These are phyloP conservation scores for Festucalex cinctus DNA, from an alignment of 2,113 vertebrate species.

Conservation along the genomic window DNA sequence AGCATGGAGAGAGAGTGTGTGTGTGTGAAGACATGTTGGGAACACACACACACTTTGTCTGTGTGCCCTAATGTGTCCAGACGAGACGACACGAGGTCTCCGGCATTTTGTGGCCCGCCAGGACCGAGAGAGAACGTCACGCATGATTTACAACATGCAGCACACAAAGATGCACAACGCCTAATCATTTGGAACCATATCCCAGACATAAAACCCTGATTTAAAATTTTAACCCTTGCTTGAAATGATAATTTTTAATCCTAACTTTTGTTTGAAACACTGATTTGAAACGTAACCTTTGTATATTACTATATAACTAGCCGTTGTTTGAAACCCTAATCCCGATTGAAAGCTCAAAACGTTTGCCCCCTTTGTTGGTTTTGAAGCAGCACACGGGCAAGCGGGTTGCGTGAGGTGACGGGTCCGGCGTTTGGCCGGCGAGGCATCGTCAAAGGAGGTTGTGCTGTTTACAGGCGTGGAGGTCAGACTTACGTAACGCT, in stretches of 20 bases:
- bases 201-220: not conserved
- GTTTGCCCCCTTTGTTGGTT: not conserved
- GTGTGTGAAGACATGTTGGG: constrained; percentile 14
- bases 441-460: constrained; percentile 2
- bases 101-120: constrained; percentile 34
- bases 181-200: no score
- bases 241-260: no score
- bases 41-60: not conserved
- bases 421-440: not conserved
- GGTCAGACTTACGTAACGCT: constrained; percentile 49
- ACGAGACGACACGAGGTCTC: constrained; percentile 34
- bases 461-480: constrained; percentile 21
- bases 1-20: constrained; percentile 7
- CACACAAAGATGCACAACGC: no score
- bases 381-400: not conserved
- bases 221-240: not conserved
- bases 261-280: no score
- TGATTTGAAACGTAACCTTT: no score
- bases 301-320: no score
- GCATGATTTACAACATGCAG: constrained; percentile 1
- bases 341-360: no score
- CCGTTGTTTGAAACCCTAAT: no score
- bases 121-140: constrained; percentile 20
- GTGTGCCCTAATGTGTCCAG: constrained; percentile 16
- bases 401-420: not conserved